A percentile compares a stretch with the other conserved stretches of the same genome.
Conservation (phyloP, 92 coral and sea anemone genomes). For the Chrysogorgia sp. region DNA sequence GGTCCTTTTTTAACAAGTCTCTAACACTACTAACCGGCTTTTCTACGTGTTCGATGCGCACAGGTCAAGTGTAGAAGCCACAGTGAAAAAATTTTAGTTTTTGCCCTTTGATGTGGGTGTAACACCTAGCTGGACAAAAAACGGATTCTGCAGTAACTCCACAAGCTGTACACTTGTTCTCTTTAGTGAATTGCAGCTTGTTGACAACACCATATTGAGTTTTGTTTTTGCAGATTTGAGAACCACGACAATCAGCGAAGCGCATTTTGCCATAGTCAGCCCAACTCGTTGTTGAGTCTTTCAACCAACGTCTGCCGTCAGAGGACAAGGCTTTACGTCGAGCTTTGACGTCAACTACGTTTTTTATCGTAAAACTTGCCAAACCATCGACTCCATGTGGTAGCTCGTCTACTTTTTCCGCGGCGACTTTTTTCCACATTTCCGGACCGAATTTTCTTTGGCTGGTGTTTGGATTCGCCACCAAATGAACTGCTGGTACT, state of each 20-base stretch:
- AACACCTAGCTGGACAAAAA: constrained; percentile 4
- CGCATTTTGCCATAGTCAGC: constrained; percentile 19
- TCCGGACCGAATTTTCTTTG: constrained; percentile 45
- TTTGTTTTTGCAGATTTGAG: no score
- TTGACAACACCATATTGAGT: no score
- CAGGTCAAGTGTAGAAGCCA: constrained; percentile 35
- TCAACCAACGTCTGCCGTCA: constrained; percentile 43
- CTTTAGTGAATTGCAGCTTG: no score
- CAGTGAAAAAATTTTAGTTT: constrained; percentile 24
- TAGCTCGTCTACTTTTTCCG: no score
- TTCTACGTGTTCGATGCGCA: constrained; percentile 8
- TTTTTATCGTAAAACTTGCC: background rate
- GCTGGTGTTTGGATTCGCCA: no score
- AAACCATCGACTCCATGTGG: constrained; percentile 50
- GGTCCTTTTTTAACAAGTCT: constrained; percentile 6
- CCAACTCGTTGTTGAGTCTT: constrained; percentile 28
- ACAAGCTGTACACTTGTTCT: constrained; percentile 1
- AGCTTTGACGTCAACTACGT: background rate
- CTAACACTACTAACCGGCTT: background rate
- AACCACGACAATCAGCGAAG: no score
- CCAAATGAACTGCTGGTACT: no score
- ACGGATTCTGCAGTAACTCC: background rate
- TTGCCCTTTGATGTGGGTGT: background rate
- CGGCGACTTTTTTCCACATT: constrained; percentile 4
- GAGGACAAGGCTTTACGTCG: background rate